Conservation (phyloP, 2,888 invertebrate genomes). For the Steinernema carpocapsae region DNA sequence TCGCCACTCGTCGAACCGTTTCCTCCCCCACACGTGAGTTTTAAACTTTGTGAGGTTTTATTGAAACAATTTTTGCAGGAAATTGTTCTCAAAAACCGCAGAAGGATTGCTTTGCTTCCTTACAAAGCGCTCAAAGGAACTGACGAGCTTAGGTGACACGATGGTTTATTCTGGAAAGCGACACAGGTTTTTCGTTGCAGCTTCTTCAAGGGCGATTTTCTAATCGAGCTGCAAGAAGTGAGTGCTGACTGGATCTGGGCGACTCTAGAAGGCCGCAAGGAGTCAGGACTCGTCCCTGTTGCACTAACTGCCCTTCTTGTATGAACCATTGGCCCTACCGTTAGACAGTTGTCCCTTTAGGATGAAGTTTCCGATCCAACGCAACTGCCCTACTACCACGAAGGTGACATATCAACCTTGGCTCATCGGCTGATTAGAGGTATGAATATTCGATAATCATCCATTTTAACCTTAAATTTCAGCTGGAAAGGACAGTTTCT, state of each 20-base stretch:
- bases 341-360: background rate
- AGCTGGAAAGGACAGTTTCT: conserved; percentile 28
- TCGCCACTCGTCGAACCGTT: conserved; percentile 20
- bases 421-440: conserved; percentile 2
- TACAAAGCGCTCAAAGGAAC: conserved; percentile 22
- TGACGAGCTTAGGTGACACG: background rate
- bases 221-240: conserved; percentile 14
- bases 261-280: conserved; percentile 14
- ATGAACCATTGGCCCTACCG: background rate
- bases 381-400: conserved; percentile 25
- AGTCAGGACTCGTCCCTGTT: conserved; percentile 12
- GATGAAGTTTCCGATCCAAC: conserved; percentile 14
- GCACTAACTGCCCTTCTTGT: conserved; percentile 20
- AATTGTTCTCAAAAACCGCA: background rate
- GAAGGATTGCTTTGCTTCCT: conserved; percentile 17
- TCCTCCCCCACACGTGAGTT: conserved; percentile 12
- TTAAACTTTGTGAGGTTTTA: too few relatives aligned
- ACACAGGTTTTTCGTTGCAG: background rate
- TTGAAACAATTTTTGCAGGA: background rate
- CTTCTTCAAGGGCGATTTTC: conserved; percentile 9
- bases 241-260: conserved; percentile 30
- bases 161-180: background rate
- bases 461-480: background rate
- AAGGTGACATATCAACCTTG: background rate
- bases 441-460: background rate